A percentile compares a stretch with the other conserved stretches of the same genome.
These are phyloP conservation scores for Apodemia hepburni DNA, from an alignment of 2,888 invertebrate genomes.

Conservation along the genomic window DNA sequence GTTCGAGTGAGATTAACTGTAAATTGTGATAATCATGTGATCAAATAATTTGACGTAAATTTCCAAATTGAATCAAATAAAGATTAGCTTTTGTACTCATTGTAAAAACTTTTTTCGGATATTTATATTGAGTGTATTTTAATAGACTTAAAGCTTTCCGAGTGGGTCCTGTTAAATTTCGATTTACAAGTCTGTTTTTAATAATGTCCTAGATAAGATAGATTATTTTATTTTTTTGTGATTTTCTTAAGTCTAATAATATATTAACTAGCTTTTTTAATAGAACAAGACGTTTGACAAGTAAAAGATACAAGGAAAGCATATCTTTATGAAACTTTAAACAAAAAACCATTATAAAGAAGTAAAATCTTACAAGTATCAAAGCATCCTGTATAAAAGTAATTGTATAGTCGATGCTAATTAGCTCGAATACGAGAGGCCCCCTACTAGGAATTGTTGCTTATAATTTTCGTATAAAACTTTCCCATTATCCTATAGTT, in stretches of 20 bases:
- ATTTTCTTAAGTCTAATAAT: no score
- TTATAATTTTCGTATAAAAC: constrained; percentile 44
- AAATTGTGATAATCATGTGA: background rate
- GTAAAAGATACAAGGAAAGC: background rate
- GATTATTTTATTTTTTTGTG: no score
- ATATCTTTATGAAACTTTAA: background rate
- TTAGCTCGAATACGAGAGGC: constrained; percentile 41
- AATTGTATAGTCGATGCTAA: constrained; percentile 41
- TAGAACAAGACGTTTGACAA: no score
- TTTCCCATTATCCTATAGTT: constrained; percentile 42
- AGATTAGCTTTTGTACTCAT: background rate
- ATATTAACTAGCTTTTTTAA: no score
- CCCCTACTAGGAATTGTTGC: constrained; percentile 36
- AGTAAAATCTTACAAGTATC: background rate
- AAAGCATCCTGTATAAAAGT: constrained; percentile 38
- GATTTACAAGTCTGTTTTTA: no score
- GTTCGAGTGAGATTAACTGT: background rate
- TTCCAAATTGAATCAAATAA: background rate
- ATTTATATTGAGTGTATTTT: no score
- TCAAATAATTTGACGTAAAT: background rate
- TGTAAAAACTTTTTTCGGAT: no score
- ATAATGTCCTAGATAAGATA: no score
- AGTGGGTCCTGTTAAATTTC: no score
- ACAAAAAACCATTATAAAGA: no score
- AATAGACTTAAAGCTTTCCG: no score